A percentile compares a stretch with the other conserved stretches of the same genome.
Conservation (phyloP, 2,797 vertebrate species). For the Myotis daubentonii region DNA sequence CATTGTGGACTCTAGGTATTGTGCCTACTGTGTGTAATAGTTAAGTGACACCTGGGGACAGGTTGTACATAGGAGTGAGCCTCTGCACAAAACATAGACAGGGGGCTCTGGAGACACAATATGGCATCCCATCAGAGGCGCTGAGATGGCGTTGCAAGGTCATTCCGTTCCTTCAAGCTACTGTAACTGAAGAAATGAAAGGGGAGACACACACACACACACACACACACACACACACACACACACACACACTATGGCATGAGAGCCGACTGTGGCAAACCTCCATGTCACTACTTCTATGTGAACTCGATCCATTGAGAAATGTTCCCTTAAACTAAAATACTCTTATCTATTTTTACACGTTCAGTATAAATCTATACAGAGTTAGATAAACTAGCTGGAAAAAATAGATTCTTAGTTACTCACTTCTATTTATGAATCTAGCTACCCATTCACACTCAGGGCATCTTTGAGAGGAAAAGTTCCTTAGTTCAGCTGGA, state of each 20-base stretch:
- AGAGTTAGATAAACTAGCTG: neutral
- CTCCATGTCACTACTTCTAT: neutral
- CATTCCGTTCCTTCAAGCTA: neutral
- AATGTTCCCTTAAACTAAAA: slow-evolving; percentile 44
- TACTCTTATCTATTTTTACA: neutral
- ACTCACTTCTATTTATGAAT: neutral
- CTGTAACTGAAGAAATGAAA: neutral
- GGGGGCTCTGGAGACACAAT: neutral
- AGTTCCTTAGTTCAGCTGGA: neutral
- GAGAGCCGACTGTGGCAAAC: neutral
- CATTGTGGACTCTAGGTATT: neutral
- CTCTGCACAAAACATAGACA: neutral
- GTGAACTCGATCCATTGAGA: neutral
- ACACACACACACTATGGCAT: neutral
- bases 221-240: neutral
- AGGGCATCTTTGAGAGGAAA: neutral
- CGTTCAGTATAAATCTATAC: neutral
- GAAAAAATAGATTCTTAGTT: slow-evolving; percentile 15
- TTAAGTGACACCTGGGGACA: neutral
- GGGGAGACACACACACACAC: neutral
- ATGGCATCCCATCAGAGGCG: neutral
- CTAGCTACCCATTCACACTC: neutral
- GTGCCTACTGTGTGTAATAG: neutral
- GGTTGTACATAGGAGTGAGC: neutral
- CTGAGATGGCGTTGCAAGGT: neutral